A percentile compares a stretch with the other conserved stretches of the same genome.
phyloP scores from a whole-genome alignment of 2,797 vertebrate species.

The Lagorchestes hirsutus region DNA sequence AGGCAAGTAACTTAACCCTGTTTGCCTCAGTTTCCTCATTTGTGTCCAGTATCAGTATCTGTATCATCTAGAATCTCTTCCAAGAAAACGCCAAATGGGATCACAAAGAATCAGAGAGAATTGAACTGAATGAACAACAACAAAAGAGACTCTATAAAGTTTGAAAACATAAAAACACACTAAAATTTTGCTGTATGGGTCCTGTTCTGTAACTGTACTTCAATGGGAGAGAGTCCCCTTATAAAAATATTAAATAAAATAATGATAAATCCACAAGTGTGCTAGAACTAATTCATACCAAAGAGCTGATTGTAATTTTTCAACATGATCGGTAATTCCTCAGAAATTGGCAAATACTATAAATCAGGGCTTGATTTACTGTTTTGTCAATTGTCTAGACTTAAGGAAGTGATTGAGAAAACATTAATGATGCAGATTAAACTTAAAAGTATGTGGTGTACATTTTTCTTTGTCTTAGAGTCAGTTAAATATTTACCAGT shows the following conservation, averaged over 20 bases:
- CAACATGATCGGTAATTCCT: not conserved
- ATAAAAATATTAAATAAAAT: not conserved
- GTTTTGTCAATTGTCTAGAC: not conserved
- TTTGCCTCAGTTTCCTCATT: not conserved
- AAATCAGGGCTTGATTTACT: not conserved
- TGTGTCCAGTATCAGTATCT: not conserved
- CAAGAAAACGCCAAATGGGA: not conserved
- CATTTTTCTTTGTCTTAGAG: not conserved
- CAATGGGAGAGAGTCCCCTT: not conserved
- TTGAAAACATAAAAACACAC: not conserved
- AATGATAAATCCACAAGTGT: not conserved
- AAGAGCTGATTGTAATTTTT: not conserved
- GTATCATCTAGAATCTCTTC: not conserved
- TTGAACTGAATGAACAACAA: not conserved
- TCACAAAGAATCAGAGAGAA: not conserved
- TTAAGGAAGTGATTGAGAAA: not conserved
- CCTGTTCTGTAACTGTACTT: not conserved
- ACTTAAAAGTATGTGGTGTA: not conserved
- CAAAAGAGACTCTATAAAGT: not conserved
- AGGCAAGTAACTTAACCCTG: not conserved
- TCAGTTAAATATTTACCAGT: not conserved
- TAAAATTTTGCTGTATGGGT: not conserved
- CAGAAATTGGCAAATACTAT: not conserved
- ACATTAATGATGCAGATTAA: not conserved
- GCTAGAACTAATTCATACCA: not conserved